These are phyloP conservation scores for Cerceris ruficornis DNA, from an alignment of 2,888 invertebrate species.

Conservation along the genomic window DNA sequence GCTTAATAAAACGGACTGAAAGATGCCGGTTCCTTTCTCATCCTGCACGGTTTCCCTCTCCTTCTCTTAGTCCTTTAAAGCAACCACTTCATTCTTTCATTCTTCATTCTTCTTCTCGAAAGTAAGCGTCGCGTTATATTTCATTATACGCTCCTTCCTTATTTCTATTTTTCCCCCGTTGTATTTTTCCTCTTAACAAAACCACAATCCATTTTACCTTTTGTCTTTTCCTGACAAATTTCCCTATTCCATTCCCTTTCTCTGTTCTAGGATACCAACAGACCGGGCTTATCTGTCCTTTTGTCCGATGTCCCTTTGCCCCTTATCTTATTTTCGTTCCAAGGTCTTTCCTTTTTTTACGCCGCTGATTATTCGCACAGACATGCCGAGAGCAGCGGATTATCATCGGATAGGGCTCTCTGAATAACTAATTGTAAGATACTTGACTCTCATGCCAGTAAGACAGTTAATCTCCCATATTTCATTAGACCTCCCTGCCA, in stretches of 20 bases:
- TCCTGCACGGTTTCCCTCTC: neutral
- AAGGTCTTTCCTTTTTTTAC: neutral
- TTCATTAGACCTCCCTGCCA: conserved; percentile 35
- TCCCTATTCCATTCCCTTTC: too few species aligned
- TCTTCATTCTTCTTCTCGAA: neutral
- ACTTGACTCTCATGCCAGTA: conserved; percentile 15
- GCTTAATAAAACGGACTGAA: conserved; percentile 30
- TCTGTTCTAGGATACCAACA: too few species aligned
- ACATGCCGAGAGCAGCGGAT: neutral
- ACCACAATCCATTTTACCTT: too few species aligned
- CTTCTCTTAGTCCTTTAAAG: neutral
- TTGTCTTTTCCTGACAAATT: too few species aligned
- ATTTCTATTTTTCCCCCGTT: too few species aligned
- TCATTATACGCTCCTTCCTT: neutral
- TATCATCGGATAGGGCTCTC: neutral
- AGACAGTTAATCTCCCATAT: conserved; percentile 41
- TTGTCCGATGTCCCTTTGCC: neutral
- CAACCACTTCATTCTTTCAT: neutral
- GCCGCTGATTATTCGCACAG: neutral
- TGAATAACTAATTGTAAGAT: neutral
- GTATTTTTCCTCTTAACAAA: too few species aligned
- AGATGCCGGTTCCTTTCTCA: neutral
- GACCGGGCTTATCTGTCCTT: neutral
- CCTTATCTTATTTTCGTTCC: neutral
- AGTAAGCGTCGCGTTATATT: too few species aligned